Evolutionary conservation across 2,113 vertebrate genomes (phyloP).

Genomic region (Microcebus lehilahytsara): DNA sequence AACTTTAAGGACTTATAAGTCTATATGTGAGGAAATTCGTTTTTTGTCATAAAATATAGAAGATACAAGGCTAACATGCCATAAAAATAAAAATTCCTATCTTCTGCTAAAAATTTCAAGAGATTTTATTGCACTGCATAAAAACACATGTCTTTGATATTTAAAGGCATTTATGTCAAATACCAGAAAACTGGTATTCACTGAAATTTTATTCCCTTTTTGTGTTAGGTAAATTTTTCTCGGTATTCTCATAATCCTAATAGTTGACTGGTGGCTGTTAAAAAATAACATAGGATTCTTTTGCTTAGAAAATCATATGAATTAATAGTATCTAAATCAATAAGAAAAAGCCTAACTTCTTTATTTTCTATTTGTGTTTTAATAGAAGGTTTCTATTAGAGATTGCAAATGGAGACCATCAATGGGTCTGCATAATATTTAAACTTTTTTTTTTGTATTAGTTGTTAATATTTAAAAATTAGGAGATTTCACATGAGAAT

Average conservation of each 20-base stretch:
- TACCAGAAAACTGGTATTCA: not conserved
- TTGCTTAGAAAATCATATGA: not conserved
- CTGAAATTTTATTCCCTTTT: not conserved
- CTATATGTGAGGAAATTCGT: not conserved
- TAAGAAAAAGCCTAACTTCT: not conserved
- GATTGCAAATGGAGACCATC: not conserved
- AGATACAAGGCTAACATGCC: not conserved
- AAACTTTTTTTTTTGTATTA: not conserved
- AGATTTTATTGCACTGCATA: not conserved
- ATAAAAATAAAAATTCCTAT: not conserved
- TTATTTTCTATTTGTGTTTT: not conserved
- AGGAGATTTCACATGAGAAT: not conserved
- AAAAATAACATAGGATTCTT: not conserved
- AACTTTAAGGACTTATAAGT: constrained; percentile 37
- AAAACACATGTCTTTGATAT: not conserved
- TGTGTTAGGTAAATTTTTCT: not conserved
- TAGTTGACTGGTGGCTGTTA: not conserved
- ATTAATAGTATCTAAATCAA: not conserved
- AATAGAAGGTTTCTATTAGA: not conserved
- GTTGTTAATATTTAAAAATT: not conserved
- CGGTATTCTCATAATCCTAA: not conserved
- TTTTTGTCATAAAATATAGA: not conserved
- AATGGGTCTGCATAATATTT: not conserved
- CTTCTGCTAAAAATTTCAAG: constrained; percentile 12
- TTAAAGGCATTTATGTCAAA: not conserved